Evolutionary conservation across 2,113 vertebrate species (phyloP).

Genomic region (Rhineura floridana): DNA sequence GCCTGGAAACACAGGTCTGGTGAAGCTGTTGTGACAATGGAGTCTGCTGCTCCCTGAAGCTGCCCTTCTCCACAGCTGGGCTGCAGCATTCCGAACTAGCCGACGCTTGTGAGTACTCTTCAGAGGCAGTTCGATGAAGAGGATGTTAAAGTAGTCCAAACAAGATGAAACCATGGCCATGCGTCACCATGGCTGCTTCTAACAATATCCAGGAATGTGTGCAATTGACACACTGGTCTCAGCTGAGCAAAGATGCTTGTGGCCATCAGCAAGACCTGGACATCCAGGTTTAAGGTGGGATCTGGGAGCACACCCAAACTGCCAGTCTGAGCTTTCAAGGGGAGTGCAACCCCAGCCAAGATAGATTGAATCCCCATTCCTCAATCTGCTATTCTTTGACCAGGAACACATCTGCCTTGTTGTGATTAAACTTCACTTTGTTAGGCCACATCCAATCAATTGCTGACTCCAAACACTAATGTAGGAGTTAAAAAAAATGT

Average conservation of each 20-base stretch:
- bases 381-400: not conserved
- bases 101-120: too few species aligned
- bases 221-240: not conserved
- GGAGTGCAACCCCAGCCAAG: not conserved
- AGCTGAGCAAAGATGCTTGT: not conserved
- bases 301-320: not conserved
- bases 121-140: too few species aligned
- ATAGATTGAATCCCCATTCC: not conserved
- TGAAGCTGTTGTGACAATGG: too few species aligned
- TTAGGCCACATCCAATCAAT: not conserved
- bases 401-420: not conserved
- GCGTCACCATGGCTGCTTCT: too few species aligned
- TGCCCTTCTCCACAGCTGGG: too few species aligned
- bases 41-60: too few species aligned
- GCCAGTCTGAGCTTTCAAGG: not conserved
- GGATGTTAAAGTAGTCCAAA: too few species aligned
- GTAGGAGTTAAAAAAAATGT: too few species aligned
- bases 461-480: not conserved
- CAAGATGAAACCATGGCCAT: too few species aligned
- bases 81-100: too few species aligned
- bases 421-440: not conserved
- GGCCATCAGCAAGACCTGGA: not conserved
- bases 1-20: too few species aligned
- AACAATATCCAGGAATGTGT: too few species aligned
- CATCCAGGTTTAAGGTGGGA: not conserved